Percentiles rank a stretch among this genome's conserved stretches.
phyloP scores from a whole-genome alignment of 2,888 invertebrate species.

The Chironomus riparius region DNA sequence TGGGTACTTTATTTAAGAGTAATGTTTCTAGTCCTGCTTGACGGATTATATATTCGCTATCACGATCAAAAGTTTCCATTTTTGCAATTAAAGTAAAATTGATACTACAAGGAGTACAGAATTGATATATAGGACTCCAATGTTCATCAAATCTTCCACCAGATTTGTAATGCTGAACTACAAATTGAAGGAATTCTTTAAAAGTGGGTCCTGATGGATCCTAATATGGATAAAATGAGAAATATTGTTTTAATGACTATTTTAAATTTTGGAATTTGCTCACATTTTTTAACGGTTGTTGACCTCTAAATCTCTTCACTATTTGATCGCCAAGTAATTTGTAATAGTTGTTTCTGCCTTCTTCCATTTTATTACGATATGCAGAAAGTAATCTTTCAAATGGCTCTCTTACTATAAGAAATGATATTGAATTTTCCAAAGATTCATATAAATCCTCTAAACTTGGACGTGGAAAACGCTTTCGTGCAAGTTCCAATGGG shows the following conservation, averaged over 20 bases:
- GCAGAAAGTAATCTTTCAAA: conserved; percentile 63
- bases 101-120: conserved; percentile 57
- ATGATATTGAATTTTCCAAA: conserved; percentile 53
- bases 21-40: conserved; percentile 50
- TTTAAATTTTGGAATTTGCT: conserved; percentile 34
- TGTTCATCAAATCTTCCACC: conserved; percentile 53
- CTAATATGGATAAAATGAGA: background rate
- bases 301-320: conserved; percentile 50
- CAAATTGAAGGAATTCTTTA: conserved; percentile 60
- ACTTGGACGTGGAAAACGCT: conserved; percentile 58
- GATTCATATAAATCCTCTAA: conserved; percentile 55
- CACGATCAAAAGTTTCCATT: conserved; percentile 52
- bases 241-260: too few relatives aligned
- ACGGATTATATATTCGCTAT: conserved; percentile 50
- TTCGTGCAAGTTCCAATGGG: conserved; percentile 57
- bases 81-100: conserved; percentile 57
- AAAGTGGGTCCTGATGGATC: conserved; percentile 50
- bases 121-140: conserved; percentile 55
- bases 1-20: conserved; percentile 44
- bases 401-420: conserved; percentile 62
- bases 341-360: conserved; percentile 58
- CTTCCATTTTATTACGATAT: conserved; percentile 65
- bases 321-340: conserved; percentile 58
- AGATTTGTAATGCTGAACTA: conserved; percentile 51
- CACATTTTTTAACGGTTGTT: background rate